Evolutionary conservation across 2,113 vertebrate genomes (phyloP), one percentile per base, ranked within the genome.

Genomic region (Oncorhynchus masou): DNA sequence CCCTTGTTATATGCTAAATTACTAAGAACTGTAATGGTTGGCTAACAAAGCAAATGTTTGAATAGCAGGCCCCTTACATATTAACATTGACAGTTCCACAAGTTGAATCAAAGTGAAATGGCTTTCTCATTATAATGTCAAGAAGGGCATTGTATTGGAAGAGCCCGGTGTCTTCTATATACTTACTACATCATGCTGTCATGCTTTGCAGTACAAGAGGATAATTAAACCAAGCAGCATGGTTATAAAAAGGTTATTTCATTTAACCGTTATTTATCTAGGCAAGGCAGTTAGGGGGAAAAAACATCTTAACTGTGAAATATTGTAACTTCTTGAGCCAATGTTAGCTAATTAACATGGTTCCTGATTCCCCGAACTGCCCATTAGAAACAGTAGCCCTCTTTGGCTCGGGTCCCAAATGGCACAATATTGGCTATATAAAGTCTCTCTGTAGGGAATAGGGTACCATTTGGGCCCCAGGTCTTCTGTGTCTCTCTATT

Each of bases 21-120:
- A 84, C 82, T 84, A 83, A 25, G 73, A 72, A 6, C 66, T 49
- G 25, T 85, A 83, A 86, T 84, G 75, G 84, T 70, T 76, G 25
- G 54, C 48, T 71, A 81, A 80, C 8, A 39, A 39, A 39, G 39
- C 39, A 39, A 9, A 39, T 9, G 39, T 39, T 39, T 39, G 39
- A 39, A 39, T 39, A 39, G 39, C 39, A 39, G 39, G 39, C 39
- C 39, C 39, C 8, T 7, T 39, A 9, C 22, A 76, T 71, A 70
- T 16, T 70, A 70, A 84, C 74, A 67, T 49, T 65, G 68, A 81
- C 62, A 76, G 78, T 71, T 24, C 60, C 74, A 72, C 39, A 39
- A 39, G 60, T 62, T 60, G 54, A 81, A 81, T 83, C 64, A 64
- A 45, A 78, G 80, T 9, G 19, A 80, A 65, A 39, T 54, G 27